phyloP scores from a whole-genome alignment of 2,888 invertebrate genomes.

The Diaphora mendica region DNA sequence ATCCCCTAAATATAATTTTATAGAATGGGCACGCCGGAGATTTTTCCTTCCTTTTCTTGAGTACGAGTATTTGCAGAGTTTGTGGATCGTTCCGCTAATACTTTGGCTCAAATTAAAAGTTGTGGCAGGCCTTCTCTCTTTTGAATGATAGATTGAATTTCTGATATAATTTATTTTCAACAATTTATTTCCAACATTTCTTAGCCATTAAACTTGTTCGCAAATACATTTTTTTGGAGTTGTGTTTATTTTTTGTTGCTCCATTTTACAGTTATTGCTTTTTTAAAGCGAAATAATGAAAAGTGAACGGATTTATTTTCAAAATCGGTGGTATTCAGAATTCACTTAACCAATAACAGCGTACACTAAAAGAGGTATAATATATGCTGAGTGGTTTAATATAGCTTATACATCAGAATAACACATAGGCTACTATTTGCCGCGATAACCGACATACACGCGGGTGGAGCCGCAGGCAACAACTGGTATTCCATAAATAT shows the following conservation, averaged over 20 bases:
- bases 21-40: background rate
- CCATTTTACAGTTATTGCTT: background rate
- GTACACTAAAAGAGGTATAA: background rate
- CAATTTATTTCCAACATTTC: conserved; percentile 22
- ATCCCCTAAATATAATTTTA: background rate
- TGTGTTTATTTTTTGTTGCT: background rate
- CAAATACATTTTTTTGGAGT: conserved; percentile 9
- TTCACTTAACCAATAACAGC: background rate
- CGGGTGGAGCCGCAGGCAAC: no score
- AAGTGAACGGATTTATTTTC: background rate
- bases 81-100: conserved; percentile 14
- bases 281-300: background rate
- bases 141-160: conserved; percentile 45
- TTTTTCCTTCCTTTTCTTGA: background rate
- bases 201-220: conserved; percentile 15
- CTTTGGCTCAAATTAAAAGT: conserved; percentile 57
- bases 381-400: no score
- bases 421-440: no score
- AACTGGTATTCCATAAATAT: background rate
- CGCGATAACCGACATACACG: no score
- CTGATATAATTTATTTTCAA: conserved; percentile 36
- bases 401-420: no score
- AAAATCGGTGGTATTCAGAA: background rate
- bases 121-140: conserved; percentile 27
- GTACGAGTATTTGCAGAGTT: conserved; percentile 11